These are phyloP conservation scores for Setophaga coronata DNA, from an alignment of 2,113 vertebrate species.

Conservation along the genomic window DNA sequence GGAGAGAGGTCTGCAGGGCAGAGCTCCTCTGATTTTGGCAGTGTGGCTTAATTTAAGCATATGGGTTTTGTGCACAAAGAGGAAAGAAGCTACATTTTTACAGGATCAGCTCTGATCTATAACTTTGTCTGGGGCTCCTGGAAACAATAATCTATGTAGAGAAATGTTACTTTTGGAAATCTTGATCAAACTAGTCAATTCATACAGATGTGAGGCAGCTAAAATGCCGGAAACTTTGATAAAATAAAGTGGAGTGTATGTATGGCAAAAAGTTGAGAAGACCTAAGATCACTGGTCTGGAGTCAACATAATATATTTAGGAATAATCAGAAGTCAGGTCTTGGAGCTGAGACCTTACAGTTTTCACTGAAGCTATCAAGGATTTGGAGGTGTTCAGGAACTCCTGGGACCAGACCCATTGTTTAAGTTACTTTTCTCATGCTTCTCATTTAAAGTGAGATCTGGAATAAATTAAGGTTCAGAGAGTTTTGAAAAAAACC, in stretches of 20 bases:
- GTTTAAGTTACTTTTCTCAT: conserved; percentile 16
- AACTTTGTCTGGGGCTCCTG: not conserved
- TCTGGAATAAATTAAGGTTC: conserved; percentile 42
- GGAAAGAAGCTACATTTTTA: not conserved
- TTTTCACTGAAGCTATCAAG: not conserved
- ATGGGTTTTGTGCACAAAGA: not conserved
- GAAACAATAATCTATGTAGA: not conserved
- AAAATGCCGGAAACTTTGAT: not conserved
- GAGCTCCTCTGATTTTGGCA: not conserved
- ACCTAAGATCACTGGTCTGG: not conserved
- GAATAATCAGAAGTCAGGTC: not conserved
- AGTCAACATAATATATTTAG: not conserved
- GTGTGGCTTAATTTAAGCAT: not conserved
- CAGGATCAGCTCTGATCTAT: not conserved
- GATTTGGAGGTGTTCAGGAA: not conserved
- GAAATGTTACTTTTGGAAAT: not conserved
- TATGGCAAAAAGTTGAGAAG: not conserved
- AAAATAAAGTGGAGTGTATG: not conserved
- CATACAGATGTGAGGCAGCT: not conserved
- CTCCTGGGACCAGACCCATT: not conserved
- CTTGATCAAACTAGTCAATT: not conserved
- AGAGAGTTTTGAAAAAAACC: not conserved
- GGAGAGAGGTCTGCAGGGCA: not conserved
- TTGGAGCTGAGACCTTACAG: not conserved
- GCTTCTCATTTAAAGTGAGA: conserved; percentile 15